Evolutionary conservation across 2,797 vertebrate genomes (phyloP).

Genomic region (Philypnodon macrostomus): DNA sequence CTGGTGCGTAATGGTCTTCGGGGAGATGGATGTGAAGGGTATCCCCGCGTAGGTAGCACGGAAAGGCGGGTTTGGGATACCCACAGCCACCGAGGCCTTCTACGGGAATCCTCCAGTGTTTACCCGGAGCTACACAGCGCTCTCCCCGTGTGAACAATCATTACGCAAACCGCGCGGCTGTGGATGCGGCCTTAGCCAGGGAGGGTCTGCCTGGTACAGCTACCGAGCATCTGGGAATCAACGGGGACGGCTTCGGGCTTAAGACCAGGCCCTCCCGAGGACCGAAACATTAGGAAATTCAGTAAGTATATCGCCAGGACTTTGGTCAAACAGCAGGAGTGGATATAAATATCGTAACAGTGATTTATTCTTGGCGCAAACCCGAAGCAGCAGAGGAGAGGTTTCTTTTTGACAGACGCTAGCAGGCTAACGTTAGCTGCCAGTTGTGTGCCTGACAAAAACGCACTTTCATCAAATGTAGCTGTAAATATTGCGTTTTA

Average conservation of each 20-base stretch:
- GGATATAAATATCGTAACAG: background rate
- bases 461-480: background rate
- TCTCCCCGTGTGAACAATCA: conserved; percentile 17
- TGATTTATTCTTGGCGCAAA: conserved; percentile 28
- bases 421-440: conserved; percentile 29
- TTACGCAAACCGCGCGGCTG: conserved; percentile 73
- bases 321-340: background rate
- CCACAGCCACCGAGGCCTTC: conserved; percentile 71
- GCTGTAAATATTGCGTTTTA: background rate
- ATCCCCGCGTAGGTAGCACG: conserved; percentile 65
- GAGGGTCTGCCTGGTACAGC: conserved; percentile 76
- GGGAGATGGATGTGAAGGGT: conserved; percentile 62
- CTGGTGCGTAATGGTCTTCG: conserved; percentile 55
- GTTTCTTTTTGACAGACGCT: conserved; percentile 61
- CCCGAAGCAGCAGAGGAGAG: conserved; percentile 44
- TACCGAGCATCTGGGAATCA: conserved; percentile 65
- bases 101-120: conserved; percentile 60
- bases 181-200: conserved; percentile 75
- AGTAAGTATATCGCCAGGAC: conserved; percentile 55
- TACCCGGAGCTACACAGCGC: conserved; percentile 34
- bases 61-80: conserved; percentile 69
- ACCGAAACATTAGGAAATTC: conserved; percentile 39
- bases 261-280: conserved; percentile 48
- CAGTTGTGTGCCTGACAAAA: conserved; percentile 10
- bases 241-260: conserved; percentile 56